Evolutionary conservation across 1,140 invertebrate genomes (phyloP), one percentile per base, ranked within the genome.

Genomic region (Yoshiicerus persimilis): DNA sequence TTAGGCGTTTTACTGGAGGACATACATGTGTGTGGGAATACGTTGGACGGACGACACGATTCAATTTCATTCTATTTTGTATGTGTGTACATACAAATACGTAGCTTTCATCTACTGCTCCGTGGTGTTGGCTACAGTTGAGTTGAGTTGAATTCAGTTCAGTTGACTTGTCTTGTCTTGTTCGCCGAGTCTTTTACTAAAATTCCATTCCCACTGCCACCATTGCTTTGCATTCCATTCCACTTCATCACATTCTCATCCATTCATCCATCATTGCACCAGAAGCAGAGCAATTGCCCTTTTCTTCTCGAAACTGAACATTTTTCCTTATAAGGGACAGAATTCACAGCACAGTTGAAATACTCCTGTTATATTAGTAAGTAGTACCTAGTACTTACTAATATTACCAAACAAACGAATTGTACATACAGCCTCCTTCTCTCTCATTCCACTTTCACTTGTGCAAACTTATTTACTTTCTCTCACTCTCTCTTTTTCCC

Each of bases 241-340:
- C 75, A 80, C 75, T 80, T 32, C 75, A 80, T 80, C 75, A 80
- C 75, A 80, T 80, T 80, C 75, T 80, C 32, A 80, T 80, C 75
- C 75, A 80, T 80, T 80, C 75, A 80, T 80, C 75, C 75, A 80
- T 80, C 75, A 80, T 80, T 80, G 75, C 75, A 80, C 75, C 75
- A 80, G 75, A 56, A 56, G 47, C 47, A 56, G 47, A 56, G 47
- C 47, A 56, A 56, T 80, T 80, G 75, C 75, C 75, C 75, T 38
- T 70, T 70, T 70, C 64, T 70, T 25, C 27, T 30, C 27, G 4
- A 25, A 27, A 30, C 64, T 70, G 23, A 70, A 30, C 64, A 70
- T 56, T 56, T 56, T 56, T 56, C 47, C 5, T n/a, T 56, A 56
- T 56, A 56, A 56, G 20, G 20, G 20, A 56, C n/a, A n/a, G n/a